Percentiles rank a stretch among this genome's conserved stretches.
phyloP scores from a whole-genome alignment of 2,797 vertebrate species.

The Gallinago nigripennis region DNA sequence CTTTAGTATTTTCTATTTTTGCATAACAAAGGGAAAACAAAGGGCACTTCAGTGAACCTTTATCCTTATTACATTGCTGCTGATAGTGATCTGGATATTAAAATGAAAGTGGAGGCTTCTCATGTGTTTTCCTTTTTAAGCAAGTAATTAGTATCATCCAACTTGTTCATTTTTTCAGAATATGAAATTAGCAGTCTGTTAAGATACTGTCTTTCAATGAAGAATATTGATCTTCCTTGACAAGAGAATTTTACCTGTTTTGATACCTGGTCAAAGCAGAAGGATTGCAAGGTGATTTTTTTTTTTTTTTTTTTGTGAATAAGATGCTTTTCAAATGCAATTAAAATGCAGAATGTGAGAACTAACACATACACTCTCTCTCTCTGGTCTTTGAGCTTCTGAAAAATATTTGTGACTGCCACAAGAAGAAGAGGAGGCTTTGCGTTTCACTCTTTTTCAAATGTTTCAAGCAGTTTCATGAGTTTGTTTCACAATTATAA shows the following conservation, averaged over 20 bases:
- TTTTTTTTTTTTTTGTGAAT: not conserved
- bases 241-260: slow-evolving; percentile 23
- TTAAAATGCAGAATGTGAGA: not conserved
- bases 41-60: slow-evolving; percentile 29
- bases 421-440: not conserved
- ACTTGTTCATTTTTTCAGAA: slow-evolving; percentile 15
- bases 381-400: not conserved
- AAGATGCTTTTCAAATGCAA: not conserved
- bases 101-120: slow-evolving; percentile 20
- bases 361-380: not conserved
- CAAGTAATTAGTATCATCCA: slow-evolving; percentile 25
- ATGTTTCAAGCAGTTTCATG: not conserved
- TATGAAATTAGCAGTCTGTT: slow-evolving; percentile 5
- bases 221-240: slow-evolving; percentile 35
- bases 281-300: not conserved
- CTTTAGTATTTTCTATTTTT: slow-evolving; percentile 48
- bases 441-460: not conserved
- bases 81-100: slow-evolving; percentile 50
- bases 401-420: not conserved
- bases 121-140: slow-evolving; percentile 24
- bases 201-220: not conserved
- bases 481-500: not conserved
- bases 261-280: not conserved
- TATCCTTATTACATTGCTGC: slow-evolving; percentile 15
- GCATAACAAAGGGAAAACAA: slow-evolving; percentile 44